Base-by-base conservation (phyloP, 1,140 invertebrate species). In the Cepaea nemoralis region DNA sequence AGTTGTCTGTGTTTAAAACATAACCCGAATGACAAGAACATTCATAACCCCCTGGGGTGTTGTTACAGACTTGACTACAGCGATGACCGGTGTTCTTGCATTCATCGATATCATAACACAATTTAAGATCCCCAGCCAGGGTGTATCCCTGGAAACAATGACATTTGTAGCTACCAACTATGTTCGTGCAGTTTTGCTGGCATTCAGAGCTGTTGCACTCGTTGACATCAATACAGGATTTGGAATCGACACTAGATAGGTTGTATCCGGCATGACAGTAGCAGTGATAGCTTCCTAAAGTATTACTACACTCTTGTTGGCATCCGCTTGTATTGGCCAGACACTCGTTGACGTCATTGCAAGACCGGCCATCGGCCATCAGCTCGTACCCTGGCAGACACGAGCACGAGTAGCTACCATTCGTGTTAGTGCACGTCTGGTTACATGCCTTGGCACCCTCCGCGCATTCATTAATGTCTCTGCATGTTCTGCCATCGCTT, bases 51-150 rank as follows among this genome's bases (percentile, higher is more conserved):
- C 85, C 86, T 16, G 75, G 24, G 2, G 77, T 80, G 48, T 86
- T 87, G 0, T 83, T 48, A 70, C 87, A 88, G 0, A 86, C 77
- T 55, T 92, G 91, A 77, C 85, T 82, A 83, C 91, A 91, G 2
- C 83, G 85, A 5, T 86, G 88, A 78, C 90, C 91, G 22, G 85
- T 78, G 3, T 80, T 71, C 16, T 84, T 37, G 71, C 90, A 91
- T 80, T 91, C 90, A 73, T 91, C 87, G 14, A 87, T 77, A n/a
- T n/a, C n/a, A n/a, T n/a, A n/a, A n/a, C n/a, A n/a, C n/a, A n/a
- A n/a, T n/a, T n/a, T n/a, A n/a, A n/a, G n/a, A n/a, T n/a, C n/a
- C n/a, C n/a, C n/a, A n/a, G n/a, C n/a, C n/a, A n/a, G n/a, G n/a
- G n/a, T n/a, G n/a, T n/a, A n/a, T n/a, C n/a, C n/a, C n/a, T n/a